A percentile compares a stretch with the other conserved stretches of the same genome.
Evolutionary conservation across 1,140 invertebrate species (phyloP).

Genomic region (Apolygus lucorum): DNA sequence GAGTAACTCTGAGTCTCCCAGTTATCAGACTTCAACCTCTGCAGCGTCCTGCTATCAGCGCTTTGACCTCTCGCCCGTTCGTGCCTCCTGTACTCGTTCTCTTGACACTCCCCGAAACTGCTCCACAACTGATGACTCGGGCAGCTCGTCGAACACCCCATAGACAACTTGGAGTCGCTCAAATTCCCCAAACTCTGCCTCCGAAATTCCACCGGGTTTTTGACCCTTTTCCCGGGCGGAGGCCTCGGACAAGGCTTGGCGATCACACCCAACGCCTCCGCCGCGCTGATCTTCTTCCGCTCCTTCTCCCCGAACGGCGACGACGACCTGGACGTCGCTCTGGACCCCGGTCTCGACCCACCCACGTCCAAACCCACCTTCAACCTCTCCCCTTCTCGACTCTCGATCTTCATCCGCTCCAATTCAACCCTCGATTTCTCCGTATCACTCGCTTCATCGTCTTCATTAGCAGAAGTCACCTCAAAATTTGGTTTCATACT

Average conservation of each 20-base stretch:
- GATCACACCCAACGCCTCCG: conserved; percentile 35
- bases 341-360: conserved; percentile 28
- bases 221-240: conserved; percentile 26
- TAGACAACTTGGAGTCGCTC: conserved; percentile 33
- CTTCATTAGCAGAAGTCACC: conserved; percentile 3
- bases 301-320: conserved; percentile 28
- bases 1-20: conserved; percentile 27
- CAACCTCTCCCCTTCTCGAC: conserved; percentile 31
- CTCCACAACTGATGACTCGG: conserved; percentile 30
- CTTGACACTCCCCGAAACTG: conserved; percentile 29
- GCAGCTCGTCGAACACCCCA: conserved; percentile 31
- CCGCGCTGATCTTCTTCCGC: conserved; percentile 33
- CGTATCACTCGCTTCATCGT: conserved; percentile 16
- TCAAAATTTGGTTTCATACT: neutral
- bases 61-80: conserved; percentile 30
- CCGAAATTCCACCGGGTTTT: conserved; percentile 31
- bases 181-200: conserved; percentile 35
- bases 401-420: conserved; percentile 20
- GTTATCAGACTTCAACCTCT: conserved; percentile 23
- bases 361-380: neutral
- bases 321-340: conserved; percentile 31
- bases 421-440: neutral
- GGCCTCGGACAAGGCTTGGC: conserved; percentile 35
- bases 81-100: conserved; percentile 26
- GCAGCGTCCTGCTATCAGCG: conserved; percentile 30